Evolutionary conservation across 2,797 vertebrate species (phyloP), one percentile per base, ranked within the genome.

Genomic region (Malacoctenus gilli): DNA sequence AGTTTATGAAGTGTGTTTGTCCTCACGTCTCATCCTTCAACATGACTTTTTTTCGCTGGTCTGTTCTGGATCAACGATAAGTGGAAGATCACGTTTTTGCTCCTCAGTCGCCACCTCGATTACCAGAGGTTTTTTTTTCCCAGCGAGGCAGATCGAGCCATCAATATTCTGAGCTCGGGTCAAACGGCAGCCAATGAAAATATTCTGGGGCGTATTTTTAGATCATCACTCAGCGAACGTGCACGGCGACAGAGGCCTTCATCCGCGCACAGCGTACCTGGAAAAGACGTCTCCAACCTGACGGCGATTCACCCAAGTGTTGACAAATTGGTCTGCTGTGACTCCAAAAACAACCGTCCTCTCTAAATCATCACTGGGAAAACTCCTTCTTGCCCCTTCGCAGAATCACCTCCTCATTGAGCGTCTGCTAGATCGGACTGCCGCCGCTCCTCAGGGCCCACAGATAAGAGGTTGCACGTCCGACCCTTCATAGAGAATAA

Each of bases 111-210:
- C 1, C 4, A 8, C 34, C 21, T 12, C 19, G 32, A 5, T 34
- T 5, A 13, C 11, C 2, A 34, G 9, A 28, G 11, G 13, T 12
- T 36, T 8, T 30, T 7, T n/a, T n/a, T n/a, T n/a, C n/a, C n/a
- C n/a, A n/a, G n/a, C n/a, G n/a, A n/a, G n/a, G 11, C 22, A 42
- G 25, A 55, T 47, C 42, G 19, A 41, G 47, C 53, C 19, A 15
- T 37, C n/a, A 43, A 39, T 34, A 34, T 49, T 52, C 54, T 52
- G 9, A 20, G n/a, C 40, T 64, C 32, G 15, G 43, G 58, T 75
- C 47, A 69, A 65, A 54, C 15, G 44, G 22, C 42, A 44, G 79
- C 83, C 84, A 85, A 72, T 40, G 34, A 63, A 81, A 85, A 84
- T 72, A 75, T 80, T 70, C 59, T 61, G 51, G 31, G 39, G 37